Evolutionary conservation across 2,797 vertebrate species (phyloP), one percentile per base, ranked within the genome.

Genomic region (Acomys russatus): DNA sequence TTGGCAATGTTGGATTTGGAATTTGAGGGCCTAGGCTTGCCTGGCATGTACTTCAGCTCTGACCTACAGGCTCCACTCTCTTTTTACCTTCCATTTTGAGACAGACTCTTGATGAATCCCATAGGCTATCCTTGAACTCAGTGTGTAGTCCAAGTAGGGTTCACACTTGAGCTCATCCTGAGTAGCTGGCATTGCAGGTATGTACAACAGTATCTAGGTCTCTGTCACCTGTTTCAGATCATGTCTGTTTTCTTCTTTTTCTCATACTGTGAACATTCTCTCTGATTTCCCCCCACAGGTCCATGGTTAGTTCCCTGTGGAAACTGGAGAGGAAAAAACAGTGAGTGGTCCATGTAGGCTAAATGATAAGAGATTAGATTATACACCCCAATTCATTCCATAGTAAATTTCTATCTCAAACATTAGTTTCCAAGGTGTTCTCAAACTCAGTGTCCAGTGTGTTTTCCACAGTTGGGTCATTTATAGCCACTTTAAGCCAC

Each of bases 261-360:
- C 89, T 87, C 23, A 63, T 38, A 49, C 28, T 49, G 17, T 83
- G 85, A 90, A 51, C 9, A 80, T 12, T 56, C 30, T 66, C 64
- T 76, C 38, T 74, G 64, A 0, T n/a, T n/a, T 74, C 15, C 15
- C 15, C 54, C 14, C 56, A 18, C 56, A 86, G 51, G 49, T 6
- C 15, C 20, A 78, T 80, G 7, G 88, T 94, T 82, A 68, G 73
- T 94, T 92, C 54, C 71, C 74, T 87, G 66, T 59, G 23, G 20
- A 91, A 88, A 92, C 54, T 64, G 28, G 30, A 70, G n/a, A 90
- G 30, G 73, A 92, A 30, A 88, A 76, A 79, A 71, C 54, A 61
- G 1, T 68, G 63, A 95, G 89, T 73, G 12, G 78, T 78, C 33
- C 17, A 33, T 73, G 94, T 70, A n/a, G 7, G n/a, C 77, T 92